Evolutionary conservation across 2,797 vertebrate species (phyloP).

Genomic region (Neosilurus mollespiculum): DNA sequence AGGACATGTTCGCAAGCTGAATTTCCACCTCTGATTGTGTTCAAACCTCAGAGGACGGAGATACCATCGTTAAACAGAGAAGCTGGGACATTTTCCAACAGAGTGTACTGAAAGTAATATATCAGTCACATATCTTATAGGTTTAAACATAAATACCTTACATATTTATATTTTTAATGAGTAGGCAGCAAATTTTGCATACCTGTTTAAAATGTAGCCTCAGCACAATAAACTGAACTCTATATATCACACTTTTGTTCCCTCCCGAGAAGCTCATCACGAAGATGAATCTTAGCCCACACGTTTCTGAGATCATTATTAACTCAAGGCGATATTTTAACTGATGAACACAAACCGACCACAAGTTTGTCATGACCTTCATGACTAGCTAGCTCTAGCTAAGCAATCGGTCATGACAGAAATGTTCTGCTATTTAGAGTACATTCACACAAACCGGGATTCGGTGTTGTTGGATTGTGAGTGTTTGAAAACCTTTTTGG

Average conservation of each 20-base stretch:
- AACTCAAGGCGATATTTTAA: no score
- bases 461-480: background rate
- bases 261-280: background rate
- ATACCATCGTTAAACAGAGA: constrained; percentile 21
- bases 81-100: background rate
- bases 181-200: background rate
- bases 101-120: constrained; percentile 8
- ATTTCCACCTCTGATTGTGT: constrained; percentile 30
- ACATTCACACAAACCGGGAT: background rate
- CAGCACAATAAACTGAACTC: constrained; percentile 26
- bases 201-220: constrained; percentile 20
- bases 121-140: constrained; percentile 12
- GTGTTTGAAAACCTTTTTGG: background rate
- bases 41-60: background rate
- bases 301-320: background rate
- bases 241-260: constrained; percentile 11
- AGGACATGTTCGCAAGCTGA: constrained; percentile 24
- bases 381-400: background rate
- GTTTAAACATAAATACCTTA: background rate
- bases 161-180: constrained; percentile 5
- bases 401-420: background rate
- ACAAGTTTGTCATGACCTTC: background rate
- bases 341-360: background rate
- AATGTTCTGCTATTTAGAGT: background rate
- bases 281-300: background rate